Base-by-base conservation (phyloP, 1,140 invertebrate species). In the Anastrepha ludens region DNA sequence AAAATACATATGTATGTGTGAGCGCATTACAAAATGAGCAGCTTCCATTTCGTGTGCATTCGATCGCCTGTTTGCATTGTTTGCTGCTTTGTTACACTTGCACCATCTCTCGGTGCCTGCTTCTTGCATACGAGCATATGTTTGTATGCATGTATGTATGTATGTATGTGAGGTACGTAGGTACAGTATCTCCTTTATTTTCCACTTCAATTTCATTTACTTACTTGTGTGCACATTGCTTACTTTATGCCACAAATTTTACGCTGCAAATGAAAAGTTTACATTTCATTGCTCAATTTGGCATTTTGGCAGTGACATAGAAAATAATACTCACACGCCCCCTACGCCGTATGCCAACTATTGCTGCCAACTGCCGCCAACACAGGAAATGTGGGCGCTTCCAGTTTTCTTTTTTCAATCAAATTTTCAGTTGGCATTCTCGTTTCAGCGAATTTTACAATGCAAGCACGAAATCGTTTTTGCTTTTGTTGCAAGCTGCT, bases 261-360 rank as follows among this genome's bases (percentile, higher is more conserved):
- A 47, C 74, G 44, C 47, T 20, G 74, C 47, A 81, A 81, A 81
- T 81, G 74, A 81, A 81, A 81, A 81, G 74, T 81, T 81, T 81
- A 81, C 74, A 81, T 81, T 81, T 81, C 74, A 81, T 81, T 81
- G 74, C 74, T 81, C 74, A 81, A 81, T 81, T 81, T 81, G 74
- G 74, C 74, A 81, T 81, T 81, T 81, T 81, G 74, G 74, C 74
- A 55, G 74, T 81, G 74, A 81, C 74, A 81, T 58, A 55, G 74
- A 81, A 81, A 81, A 81, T 81, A 29, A 81, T 81, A 81, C 74
- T 81, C 74, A 81, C 55, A 81, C 74, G 74, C 74, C 74, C 74
- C 47, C 47, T 81, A 55, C 55, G 7, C 39, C 70, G 17, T 44
- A 74, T n/a, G 17, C 17, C 17, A 5, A 13, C 7, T 8, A 8